These are phyloP conservation scores for Drosophila insularis DNA, from an alignment of 1,140 invertebrate genomes.

Conservation along the genomic window DNA sequence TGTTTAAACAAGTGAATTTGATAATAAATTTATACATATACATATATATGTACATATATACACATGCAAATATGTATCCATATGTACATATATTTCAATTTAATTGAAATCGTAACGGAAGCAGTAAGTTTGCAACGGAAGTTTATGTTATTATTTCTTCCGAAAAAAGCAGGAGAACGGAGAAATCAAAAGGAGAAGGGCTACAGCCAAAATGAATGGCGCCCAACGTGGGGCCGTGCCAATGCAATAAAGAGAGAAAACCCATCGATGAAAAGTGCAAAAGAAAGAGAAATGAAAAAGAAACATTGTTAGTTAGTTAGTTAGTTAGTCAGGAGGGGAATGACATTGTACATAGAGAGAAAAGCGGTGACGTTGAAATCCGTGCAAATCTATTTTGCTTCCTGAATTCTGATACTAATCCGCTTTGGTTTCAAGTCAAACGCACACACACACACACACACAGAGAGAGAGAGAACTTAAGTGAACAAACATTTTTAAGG, in stretches of 20 bases:
- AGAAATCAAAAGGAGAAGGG: neutral
- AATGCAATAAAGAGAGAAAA: neutral
- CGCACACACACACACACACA: neutral
- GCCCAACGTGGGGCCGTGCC: neutral
- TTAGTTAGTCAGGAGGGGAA: neutral
- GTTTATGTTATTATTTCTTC: constrained; percentile 9
- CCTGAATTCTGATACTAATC: constrained; percentile 78
- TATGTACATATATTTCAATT: constrained; percentile 47
- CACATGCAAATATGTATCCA: constrained; percentile 10
- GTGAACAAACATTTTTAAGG: constrained; percentile 25
- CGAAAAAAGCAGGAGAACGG: neutral
- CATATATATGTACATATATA: neutral
- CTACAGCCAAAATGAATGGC: neutral
- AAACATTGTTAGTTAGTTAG: neutral
- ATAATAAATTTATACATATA: constrained; percentile 3
- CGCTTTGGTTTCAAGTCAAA: constrained; percentile 47
- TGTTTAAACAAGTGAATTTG: constrained; percentile 3
- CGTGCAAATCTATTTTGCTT: constrained; percentile 76
- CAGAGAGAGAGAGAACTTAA: neutral
- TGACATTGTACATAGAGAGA: constrained; percentile 4
- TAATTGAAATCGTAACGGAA: constrained; percentile 51
- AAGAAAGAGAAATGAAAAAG: neutral
- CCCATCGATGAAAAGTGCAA: neutral
- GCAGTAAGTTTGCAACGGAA: constrained; percentile 66
- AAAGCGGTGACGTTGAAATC: constrained; percentile 30